Conservation (phyloP, 37 sponge, comb jelly and placozoan genomes). For the Halichondria panicea region DNA sequence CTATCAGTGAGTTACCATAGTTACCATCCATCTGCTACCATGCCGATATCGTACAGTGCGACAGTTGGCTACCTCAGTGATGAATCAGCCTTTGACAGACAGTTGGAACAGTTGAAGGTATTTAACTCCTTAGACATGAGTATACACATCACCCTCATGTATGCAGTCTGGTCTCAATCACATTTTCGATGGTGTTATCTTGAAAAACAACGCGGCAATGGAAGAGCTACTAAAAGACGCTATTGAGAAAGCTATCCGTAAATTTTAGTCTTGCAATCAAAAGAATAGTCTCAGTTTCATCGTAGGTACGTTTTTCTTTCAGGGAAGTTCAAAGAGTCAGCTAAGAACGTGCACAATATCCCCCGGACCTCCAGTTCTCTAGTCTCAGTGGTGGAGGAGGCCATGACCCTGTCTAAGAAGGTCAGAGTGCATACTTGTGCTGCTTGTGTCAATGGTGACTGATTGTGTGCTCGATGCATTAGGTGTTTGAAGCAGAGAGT, state of each 20-base stretch:
- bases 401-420: conserved; percentile 19
- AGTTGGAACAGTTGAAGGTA: conserved; percentile 43
- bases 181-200: conserved; percentile 50
- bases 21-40: background rate
- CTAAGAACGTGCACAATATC: conserved; percentile 46
- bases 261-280: background rate
- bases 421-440: no score
- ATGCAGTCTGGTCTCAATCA: conserved; percentile 55
- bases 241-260: conserved; percentile 57
- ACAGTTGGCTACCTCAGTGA: conserved; percentile 41
- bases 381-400: conserved; percentile 8
- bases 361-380: conserved; percentile 46
- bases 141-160: background rate
- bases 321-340: conserved; percentile 47
- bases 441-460: no score
- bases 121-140: background rate
- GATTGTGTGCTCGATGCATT: background rate
- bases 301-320: background rate
- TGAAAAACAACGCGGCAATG: conserved; percentile 69
- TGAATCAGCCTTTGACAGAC: conserved; percentile 32
- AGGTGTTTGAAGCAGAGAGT: conserved; percentile 60
- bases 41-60: background rate
- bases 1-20: conserved; percentile 23
- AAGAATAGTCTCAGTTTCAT: background rate
- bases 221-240: conserved; percentile 41